Percentiles rank a stretch among this genome's conserved stretches.
These are phyloP conservation scores for Drosophila repleta DNA, from an alignment of 1,140 invertebrate genomes.

Conservation along the genomic window DNA sequence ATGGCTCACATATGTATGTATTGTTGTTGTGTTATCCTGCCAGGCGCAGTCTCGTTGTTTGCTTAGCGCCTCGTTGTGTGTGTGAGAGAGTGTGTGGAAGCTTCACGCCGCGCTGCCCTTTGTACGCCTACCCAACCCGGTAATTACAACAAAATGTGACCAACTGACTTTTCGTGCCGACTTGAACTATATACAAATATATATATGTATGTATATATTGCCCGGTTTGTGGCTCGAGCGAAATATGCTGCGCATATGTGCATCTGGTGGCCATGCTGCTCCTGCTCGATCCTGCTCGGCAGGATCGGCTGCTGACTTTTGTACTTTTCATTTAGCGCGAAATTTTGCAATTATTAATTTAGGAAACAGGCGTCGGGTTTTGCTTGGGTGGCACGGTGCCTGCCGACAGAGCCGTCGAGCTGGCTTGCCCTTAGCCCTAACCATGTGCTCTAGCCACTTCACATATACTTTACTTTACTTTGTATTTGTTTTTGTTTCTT, in stretches of 20 bases:
- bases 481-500: not conserved
- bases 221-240: not conserved
- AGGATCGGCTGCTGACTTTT: constrained; percentile 16
- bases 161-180: constrained; percentile 59
- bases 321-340: constrained; percentile 58
- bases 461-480: not conserved
- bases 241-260: constrained; percentile 65
- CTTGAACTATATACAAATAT: not conserved
- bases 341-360: constrained; percentile 78
- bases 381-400: constrained; percentile 24
- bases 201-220: too few species aligned
- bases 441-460: constrained; percentile 34
- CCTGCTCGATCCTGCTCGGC: not conserved
- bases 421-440: not conserved
- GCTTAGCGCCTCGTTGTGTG: constrained; percentile 6
- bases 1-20: constrained; percentile 54
- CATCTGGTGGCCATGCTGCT: constrained; percentile 14
- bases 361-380: constrained; percentile 53
- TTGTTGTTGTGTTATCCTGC: constrained; percentile 36
- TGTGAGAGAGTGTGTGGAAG: constrained; percentile 22
- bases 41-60: constrained; percentile 1
- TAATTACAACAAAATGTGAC: constrained; percentile 52
- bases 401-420: too few species aligned
- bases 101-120: constrained; percentile 62
- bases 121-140: constrained; percentile 39